Conservation (phyloP, 1,140 invertebrate species). For the Aphelenchoides besseyi region DNA sequence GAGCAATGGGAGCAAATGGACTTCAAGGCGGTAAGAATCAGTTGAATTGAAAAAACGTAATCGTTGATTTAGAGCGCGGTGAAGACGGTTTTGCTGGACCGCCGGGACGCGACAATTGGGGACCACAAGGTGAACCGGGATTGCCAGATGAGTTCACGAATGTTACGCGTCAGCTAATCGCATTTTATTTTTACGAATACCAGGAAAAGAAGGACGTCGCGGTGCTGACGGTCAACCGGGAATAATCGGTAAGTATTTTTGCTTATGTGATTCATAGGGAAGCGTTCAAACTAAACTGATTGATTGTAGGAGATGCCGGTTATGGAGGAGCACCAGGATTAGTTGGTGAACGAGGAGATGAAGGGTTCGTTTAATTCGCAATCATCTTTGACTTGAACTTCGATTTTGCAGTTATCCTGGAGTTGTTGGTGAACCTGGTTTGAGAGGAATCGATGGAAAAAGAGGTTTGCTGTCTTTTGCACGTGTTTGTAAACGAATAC, state of each 20-base stretch:
- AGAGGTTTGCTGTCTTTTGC: slow-evolving; percentile 28
- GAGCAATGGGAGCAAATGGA: slow-evolving; percentile 19
- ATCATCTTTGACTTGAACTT: too few relatives aligned
- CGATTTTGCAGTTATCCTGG: slow-evolving; percentile 57
- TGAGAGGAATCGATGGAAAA: slow-evolving; percentile 57
- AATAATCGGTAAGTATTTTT: slow-evolving; percentile 5
- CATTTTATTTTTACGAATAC: too few relatives aligned
- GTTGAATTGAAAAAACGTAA: too few relatives aligned
- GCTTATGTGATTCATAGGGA: neutral
- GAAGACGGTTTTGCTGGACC: too few relatives aligned
- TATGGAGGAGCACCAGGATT: slow-evolving; percentile 64
- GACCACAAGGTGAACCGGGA: too few relatives aligned
- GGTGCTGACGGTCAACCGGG: neutral
- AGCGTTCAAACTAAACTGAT: too few relatives aligned
- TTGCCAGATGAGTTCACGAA: too few relatives aligned
- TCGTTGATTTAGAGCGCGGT: too few relatives aligned
- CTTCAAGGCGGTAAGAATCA: too few relatives aligned
- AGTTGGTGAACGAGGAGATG: slow-evolving; percentile 69
- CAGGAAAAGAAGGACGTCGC: slow-evolving; percentile 20
- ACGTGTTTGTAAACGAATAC: slow-evolving; percentile 9
- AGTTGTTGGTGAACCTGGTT: slow-evolving; percentile 55
- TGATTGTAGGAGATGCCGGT: slow-evolving; percentile 8
- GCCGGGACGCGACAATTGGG: too few relatives aligned
- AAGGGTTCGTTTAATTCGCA: slow-evolving; percentile 62
- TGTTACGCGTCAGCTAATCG: too few relatives aligned